Evolutionary conservation across 2,113 vertebrate genomes (phyloP).

Genomic region (Lasiurus cinereus): DNA sequence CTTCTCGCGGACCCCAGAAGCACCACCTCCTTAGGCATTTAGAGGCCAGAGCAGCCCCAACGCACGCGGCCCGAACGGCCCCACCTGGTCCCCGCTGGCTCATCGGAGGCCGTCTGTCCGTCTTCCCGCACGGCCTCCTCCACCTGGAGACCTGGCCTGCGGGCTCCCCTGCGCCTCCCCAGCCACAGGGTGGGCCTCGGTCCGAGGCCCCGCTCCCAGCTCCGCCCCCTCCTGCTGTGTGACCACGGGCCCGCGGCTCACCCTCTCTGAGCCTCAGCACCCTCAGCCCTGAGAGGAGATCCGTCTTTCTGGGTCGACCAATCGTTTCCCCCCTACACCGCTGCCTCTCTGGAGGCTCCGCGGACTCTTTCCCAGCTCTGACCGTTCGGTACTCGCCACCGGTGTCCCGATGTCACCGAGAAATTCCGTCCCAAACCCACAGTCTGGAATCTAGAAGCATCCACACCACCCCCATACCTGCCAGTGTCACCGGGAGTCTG

Average conservation of each 20-base stretch:
- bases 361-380: too few species aligned
- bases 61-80: slow-evolving; percentile 69
- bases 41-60: slow-evolving; percentile 45
- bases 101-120: neutral
- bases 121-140: neutral
- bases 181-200: too few species aligned
- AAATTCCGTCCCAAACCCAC: neutral
- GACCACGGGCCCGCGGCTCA: neutral
- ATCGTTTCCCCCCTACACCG: too few species aligned
- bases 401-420: neutral
- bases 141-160: neutral
- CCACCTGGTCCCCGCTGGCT: neutral
- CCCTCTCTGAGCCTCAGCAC: neutral
- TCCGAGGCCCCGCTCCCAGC: neutral
- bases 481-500: neutral
- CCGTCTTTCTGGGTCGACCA: neutral
- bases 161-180: neutral
- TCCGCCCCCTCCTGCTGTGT: neutral
- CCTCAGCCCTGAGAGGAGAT: neutral
- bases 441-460: neutral
- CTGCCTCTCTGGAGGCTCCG: too few species aligned
- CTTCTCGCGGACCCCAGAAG: slow-evolving; percentile 73
- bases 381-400: fast-evolving
- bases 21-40: neutral
- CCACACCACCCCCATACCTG: too few species aligned